Conservation (phyloP, 2,888 invertebrate genomes). For the Cephus runcator region DNA sequence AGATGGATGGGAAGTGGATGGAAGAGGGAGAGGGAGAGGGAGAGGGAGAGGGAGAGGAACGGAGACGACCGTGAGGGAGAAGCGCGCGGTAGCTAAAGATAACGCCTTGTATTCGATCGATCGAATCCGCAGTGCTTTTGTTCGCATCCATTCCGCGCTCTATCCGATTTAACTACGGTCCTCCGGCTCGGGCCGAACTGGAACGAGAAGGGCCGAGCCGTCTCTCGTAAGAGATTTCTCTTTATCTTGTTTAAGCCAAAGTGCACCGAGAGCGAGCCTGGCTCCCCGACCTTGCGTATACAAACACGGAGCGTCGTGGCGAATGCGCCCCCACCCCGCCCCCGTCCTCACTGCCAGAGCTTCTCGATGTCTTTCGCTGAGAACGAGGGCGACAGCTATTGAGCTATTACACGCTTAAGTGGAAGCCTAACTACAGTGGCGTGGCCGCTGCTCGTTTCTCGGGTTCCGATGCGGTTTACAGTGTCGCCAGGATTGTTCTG, state of each 20-base stretch:
- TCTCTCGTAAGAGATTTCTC: constrained; percentile 40
- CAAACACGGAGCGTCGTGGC: background rate
- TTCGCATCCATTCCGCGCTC: constrained; percentile 38
- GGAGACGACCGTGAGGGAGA: constrained; percentile 18
- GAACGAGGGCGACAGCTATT: constrained; percentile 47
- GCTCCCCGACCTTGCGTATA: constrained; percentile 7
- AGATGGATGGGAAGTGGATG: too few relatives aligned
- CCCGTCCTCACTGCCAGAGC: constrained; percentile 2
- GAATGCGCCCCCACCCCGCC: background rate
- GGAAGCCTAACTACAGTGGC: constrained; percentile 49
- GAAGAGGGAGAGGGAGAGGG: too few relatives aligned
- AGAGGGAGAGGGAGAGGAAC: too few relatives aligned
- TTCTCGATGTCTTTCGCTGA: constrained; percentile 6
- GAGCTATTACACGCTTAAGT: constrained; percentile 62
- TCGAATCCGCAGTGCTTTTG: constrained; percentile 57
- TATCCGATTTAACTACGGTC: constrained; percentile 56
- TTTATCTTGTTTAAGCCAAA: constrained; percentile 47
- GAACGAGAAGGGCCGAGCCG: constrained; percentile 3
- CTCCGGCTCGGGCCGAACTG: too few relatives aligned
- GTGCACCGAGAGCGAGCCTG: constrained; percentile 39
- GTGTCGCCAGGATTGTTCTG: too few relatives aligned
- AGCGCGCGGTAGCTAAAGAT: constrained; percentile 55
- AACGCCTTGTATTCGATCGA: constrained; percentile 56
- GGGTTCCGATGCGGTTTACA: too few relatives aligned
- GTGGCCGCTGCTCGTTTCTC: constrained; percentile 34